phyloP scores from a whole-genome alignment of 1,140 invertebrate genomes.

The Arctopsyche grandis region DNA sequence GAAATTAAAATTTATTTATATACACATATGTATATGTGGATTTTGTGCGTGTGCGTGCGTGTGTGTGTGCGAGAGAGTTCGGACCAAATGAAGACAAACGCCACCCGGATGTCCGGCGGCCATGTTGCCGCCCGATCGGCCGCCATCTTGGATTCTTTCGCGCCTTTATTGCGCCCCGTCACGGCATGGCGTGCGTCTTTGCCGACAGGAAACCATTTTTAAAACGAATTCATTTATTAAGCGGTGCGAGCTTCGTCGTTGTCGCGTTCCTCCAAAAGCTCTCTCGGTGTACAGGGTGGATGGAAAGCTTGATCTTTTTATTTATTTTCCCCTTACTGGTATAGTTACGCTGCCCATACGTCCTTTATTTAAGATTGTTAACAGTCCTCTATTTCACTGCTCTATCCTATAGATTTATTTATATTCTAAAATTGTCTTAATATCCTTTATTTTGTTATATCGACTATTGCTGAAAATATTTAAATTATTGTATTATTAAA shows the following conservation, averaged over 20 bases:
- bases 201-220: not conserved
- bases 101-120: slow-evolving; percentile 41
- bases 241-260: not conserved
- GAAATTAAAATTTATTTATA: slow-evolving; percentile 28
- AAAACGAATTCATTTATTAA: slow-evolving; percentile 6
- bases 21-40: not conserved
- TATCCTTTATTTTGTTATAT: no score
- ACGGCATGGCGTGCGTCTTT: slow-evolving; percentile 31
- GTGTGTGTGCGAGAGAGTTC: slow-evolving; percentile 9
- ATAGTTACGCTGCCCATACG: no score
- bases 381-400: no score
- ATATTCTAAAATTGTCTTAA: no score
- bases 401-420: no score
- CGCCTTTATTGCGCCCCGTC: slow-evolving; percentile 35
- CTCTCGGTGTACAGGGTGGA: not conserved
- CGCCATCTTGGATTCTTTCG: slow-evolving; percentile 48
- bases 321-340: no score
- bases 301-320: not conserved
- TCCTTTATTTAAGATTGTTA: no score
- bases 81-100: slow-evolving; percentile 44
- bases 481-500: no score
- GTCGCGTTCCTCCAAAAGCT: not conserved
- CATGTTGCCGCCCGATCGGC: slow-evolving; percentile 26
- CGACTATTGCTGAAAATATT: no score
- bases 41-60: slow-evolving; percentile 3